These are phyloP conservation scores for Rotaria sp. DNA, from an alignment of 2,888 invertebrate genomes.

Conservation along the genomic window DNA sequence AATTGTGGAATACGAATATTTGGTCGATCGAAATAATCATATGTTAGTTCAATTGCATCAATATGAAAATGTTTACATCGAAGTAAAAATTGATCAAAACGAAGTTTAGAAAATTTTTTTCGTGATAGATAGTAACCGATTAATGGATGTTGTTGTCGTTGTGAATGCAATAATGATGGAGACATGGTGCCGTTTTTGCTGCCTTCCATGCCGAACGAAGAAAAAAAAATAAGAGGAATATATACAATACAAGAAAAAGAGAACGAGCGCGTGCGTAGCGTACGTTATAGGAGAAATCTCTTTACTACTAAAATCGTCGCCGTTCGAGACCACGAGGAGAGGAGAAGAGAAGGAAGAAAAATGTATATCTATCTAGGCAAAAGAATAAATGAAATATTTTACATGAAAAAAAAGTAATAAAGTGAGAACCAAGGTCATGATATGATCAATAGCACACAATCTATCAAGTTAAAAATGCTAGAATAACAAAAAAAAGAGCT, in stretches of 20 bases:
- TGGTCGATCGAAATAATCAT: neutral
- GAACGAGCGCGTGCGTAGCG: neutral
- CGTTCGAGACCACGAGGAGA: neutral
- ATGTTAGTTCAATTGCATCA: neutral
- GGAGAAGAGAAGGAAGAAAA: neutral
- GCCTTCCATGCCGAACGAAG: neutral
- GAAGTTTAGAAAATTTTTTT: conserved; percentile 5
- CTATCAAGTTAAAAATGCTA: neutral
- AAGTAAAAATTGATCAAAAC: conserved; percentile 25
- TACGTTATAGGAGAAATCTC: neutral
- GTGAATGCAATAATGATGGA: neutral
- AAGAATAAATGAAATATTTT: no score
- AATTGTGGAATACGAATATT: neutral
- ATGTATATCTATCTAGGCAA: neutral
- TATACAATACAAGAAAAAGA: neutral
- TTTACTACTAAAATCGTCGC: neutral
- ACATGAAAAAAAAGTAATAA: no score
- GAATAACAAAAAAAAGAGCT: no score
- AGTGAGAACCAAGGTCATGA: neutral
- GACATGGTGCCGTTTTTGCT: neutral
- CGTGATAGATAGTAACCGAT: neutral
- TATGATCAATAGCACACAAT: neutral
- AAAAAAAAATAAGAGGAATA: neutral
- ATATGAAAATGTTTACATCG: conserved; percentile 9
- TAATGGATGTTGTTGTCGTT: neutral